Evolutionary conservation across 2,888 invertebrate species (phyloP).

Genomic region (Acleris sparsana): DNA sequence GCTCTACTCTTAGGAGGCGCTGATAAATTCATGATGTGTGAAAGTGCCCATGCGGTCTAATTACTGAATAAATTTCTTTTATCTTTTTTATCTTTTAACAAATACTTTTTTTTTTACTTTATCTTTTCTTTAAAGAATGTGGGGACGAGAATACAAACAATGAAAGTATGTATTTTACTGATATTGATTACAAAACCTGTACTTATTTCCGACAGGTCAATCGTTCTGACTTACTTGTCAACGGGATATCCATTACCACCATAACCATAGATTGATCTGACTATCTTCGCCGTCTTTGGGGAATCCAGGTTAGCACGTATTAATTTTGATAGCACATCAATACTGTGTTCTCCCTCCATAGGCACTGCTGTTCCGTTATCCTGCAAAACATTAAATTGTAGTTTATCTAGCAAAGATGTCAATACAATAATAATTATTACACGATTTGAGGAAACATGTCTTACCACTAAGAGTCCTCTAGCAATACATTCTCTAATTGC

Average conservation of each 20-base stretch:
- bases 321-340: constrained; percentile 64
- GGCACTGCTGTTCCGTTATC: constrained; percentile 63
- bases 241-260: constrained; percentile 58
- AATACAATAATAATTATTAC: too few species aligned
- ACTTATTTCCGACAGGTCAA: too few species aligned
- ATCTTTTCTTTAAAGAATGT: not conserved
- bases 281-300: constrained; percentile 59
- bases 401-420: not conserved
- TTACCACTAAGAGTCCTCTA: constrained; percentile 70
- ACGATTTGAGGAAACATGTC: constrained; percentile 20
- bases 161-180: too few species aligned
- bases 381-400: constrained; percentile 47
- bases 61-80: too few species aligned
- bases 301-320: constrained; percentile 70
- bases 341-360: constrained; percentile 66
- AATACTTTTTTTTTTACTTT: too few species aligned
- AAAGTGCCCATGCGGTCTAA: too few species aligned
- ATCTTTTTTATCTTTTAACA: too few species aligned
- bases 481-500: constrained; percentile 69
- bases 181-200: too few species aligned
- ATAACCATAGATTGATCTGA: constrained; percentile 66
- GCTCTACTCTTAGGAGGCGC: too few species aligned
- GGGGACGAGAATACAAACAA: too few species aligned
- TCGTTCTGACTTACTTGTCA: constrained; percentile 54
- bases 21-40: too few species aligned